Evolutionary conservation across 2,113 vertebrate species (phyloP), one percentile per base, ranked within the genome.

Genomic region (Alaudala cheleensis): DNA sequence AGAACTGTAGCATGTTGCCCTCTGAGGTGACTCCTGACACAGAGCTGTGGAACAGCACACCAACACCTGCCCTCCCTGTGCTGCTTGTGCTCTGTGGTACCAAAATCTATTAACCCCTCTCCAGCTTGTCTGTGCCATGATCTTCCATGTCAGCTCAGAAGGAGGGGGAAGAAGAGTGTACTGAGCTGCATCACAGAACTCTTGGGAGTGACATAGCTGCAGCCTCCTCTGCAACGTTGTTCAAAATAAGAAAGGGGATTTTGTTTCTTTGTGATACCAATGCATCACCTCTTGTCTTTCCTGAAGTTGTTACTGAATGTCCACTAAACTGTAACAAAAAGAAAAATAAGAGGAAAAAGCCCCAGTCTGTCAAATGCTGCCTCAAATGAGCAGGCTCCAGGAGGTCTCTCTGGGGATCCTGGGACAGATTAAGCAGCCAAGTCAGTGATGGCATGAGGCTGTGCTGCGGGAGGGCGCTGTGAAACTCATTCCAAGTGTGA

Each of bases 81-180:
- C 25, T 0, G 0, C 17, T 25, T 83, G 42, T 1, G 3, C 11
- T 54, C 34, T 9, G 24, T 0, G 3, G 19, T n/a, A 51, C 53
- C 11, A 42, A 51, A 71, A 57, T 40, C 61, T 76, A 16, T 21
- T 45, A 76, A 53, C 7, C 12, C 5, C 9, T 7, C 57, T 47
- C 17, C 17, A 25, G 28, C 57, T 76, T 61, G 9, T 56, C 65
- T 37, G 49, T 19, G n/a, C 51, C 45, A 3, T 23, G 31, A 56
- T 51, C 61, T 80, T 91, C n/a, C 61, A 8, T 2, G 1, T 71
- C 28, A 79, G 28, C n/a, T 57, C 33, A 37, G 54, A 64, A 72
- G 17, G 9, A 79, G 4, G 20, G 33, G 31, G 70, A 87, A 89
- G 44, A 39, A 82, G 51, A 9, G 11, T 21, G 8, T 4, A 5